These are phyloP conservation scores for Drosophila nr. fundita DNA, from an alignment of 2,888 invertebrate genomes.

Conservation along the genomic window DNA sequence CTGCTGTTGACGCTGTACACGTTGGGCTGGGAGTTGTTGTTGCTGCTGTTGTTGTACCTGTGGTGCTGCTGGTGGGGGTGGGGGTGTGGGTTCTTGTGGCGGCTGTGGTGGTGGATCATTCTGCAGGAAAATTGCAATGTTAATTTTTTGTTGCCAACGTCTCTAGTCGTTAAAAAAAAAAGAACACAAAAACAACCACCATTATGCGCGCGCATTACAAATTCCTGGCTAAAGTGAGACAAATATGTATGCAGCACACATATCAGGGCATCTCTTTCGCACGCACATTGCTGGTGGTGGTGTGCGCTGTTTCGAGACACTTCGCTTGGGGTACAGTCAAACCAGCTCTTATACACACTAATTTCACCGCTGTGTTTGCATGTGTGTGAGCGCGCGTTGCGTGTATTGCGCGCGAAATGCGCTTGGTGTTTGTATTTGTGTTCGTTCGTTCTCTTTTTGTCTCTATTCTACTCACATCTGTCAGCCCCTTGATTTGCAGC, in stretches of 20 bases:
- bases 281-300: conserved; percentile 7
- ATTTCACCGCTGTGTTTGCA: conserved; percentile 15
- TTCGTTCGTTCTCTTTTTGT: conserved; percentile 43
- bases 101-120: conserved; percentile 89
- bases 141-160: conserved; percentile 1
- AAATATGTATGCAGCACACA: conserved; percentile 6
- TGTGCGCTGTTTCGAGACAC: conserved; percentile 46
- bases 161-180: conserved; percentile 10
- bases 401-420: conserved; percentile 50
- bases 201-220: conserved; percentile 14
- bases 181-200: conserved; percentile 72
- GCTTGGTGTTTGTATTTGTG: conserved; percentile 34
- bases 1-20: conserved; percentile 83
- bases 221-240: conserved; percentile 40
- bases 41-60: conserved; percentile 83
- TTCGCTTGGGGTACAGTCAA: conserved; percentile 74
- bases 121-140: conserved; percentile 81
- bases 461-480: conserved; percentile 86
- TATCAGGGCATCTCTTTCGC: conserved; percentile 27
- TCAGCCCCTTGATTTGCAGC: conserved; percentile 90
- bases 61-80: conserved; percentile 85
- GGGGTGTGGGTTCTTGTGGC: conserved; percentile 88
- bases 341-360: conserved; percentile 67
- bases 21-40: conserved; percentile 80
- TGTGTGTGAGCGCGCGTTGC: conserved; percentile 12